Evolutionary conservation across 2,797 vertebrate species (phyloP).

Genomic region (Tangara arthus): DNA sequence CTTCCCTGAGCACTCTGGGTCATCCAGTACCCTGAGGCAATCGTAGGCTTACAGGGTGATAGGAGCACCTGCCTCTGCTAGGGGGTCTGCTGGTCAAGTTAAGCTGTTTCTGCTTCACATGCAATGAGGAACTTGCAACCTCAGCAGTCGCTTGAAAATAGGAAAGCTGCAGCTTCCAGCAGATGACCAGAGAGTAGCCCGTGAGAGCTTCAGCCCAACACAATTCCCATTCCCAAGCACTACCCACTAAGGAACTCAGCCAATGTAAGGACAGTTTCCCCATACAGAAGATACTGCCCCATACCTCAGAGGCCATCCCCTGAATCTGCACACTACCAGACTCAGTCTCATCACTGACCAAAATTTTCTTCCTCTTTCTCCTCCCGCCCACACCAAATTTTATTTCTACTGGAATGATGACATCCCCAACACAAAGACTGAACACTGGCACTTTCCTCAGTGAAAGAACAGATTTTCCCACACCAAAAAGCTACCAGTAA

Average conservation of each 20-base stretch:
- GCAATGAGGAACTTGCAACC: not conserved
- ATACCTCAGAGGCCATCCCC: not conserved
- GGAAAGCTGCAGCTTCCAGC: not conserved
- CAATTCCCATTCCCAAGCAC: not conserved
- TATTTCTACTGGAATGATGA: not conserved
- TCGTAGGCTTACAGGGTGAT: accelerated
- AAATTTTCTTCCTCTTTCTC: not conserved
- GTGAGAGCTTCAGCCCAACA: not conserved
- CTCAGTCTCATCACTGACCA: not conserved
- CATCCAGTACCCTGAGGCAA: not conserved
- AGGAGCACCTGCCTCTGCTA: not conserved
- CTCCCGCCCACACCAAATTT: not conserved
- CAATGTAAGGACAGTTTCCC: not conserved
- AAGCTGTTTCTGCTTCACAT: not conserved
- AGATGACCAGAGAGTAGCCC: not conserved
- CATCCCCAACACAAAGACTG: not conserved
- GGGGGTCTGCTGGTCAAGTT: not conserved
- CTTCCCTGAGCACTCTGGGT: not conserved
- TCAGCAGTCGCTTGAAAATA: not conserved
- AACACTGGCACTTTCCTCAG: not conserved
- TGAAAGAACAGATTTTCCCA: not conserved
- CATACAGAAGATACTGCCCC: not conserved
- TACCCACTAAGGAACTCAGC: not conserved
- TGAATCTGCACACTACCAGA: accelerated
- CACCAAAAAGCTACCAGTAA: not conserved